phyloP scores from a whole-genome alignment of 2,113 vertebrate species.

The Lipophrys pholis region DNA sequence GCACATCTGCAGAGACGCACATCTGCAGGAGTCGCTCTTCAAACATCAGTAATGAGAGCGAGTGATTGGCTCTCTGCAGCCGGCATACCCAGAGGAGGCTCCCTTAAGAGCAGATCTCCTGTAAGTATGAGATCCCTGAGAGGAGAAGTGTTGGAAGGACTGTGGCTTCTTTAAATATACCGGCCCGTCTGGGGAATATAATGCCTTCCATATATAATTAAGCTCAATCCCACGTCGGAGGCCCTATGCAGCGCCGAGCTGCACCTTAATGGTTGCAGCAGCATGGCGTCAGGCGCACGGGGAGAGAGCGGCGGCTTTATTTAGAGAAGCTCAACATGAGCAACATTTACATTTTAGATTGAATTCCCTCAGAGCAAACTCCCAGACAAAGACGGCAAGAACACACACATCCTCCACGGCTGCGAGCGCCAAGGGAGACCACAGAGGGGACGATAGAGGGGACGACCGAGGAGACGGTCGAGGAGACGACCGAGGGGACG shows the following conservation, averaged over 20 bases:
- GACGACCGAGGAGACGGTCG: no score
- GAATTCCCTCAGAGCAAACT: constrained; percentile 9
- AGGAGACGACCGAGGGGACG: no score
- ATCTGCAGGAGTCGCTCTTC: constrained; percentile 35
- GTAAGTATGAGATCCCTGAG: constrained; percentile 80
- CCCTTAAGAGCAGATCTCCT: constrained; percentile 77
- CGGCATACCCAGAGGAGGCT: constrained; percentile 67
- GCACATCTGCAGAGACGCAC: constrained; percentile 8
- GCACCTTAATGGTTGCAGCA: constrained; percentile 65
- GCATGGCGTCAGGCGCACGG: neutral
- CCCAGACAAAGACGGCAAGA: neutral
- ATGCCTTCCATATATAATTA: constrained; percentile 82
- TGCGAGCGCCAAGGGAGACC: no score
- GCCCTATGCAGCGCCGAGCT: constrained; percentile 68
- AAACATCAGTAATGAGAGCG: no score
- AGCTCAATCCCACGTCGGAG: constrained; percentile 63
- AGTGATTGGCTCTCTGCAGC: constrained; percentile 68
- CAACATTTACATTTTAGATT: constrained; percentile 63
- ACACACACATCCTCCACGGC: no score
- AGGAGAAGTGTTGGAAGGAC: constrained; percentile 76
- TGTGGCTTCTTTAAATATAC: constrained; percentile 80
- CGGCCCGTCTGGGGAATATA: constrained; percentile 72
- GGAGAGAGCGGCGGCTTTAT: constrained; percentile 43
- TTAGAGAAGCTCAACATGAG: constrained; percentile 42
- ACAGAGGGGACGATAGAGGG: no score